A percentile compares a stretch with the other conserved stretches of the same genome.
These are phyloP conservation scores for Iselma pallidipennis DNA, from an alignment of 2,888 invertebrate species.

Conservation along the genomic window DNA sequence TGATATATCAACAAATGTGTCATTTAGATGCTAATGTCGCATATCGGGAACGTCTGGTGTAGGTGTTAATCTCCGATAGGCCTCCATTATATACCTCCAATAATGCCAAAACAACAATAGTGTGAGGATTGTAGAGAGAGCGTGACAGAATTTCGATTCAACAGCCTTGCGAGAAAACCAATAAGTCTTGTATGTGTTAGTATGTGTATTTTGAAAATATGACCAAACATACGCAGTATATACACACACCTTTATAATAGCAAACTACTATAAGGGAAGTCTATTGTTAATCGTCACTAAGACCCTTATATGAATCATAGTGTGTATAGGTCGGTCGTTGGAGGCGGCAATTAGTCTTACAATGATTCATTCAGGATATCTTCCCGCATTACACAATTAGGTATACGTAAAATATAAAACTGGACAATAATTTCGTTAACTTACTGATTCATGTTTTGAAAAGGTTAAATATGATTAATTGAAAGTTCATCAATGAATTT, in stretches of 20 bases:
- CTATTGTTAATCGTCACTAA: slow-evolving; percentile 9
- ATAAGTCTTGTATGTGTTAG: background rate
- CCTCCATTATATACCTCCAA: background rate
- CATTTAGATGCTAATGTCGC: background rate
- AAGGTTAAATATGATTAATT: slow-evolving; percentile 23
- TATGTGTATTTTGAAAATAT: background rate
- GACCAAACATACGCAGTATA: background rate
- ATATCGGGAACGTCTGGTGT: background rate
- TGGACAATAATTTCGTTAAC: slow-evolving; percentile 23
- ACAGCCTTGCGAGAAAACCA: background rate
- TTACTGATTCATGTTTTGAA: slow-evolving; percentile 15
- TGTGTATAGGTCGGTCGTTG: slow-evolving; percentile 4
- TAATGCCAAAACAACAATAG: slow-evolving; percentile 6
- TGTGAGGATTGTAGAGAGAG: background rate
- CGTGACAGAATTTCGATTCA: slow-evolving; percentile 3
- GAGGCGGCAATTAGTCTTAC: slow-evolving; percentile 20
- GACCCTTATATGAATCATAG: slow-evolving; percentile 18
- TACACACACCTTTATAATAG: background rate
- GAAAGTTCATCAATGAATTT: slow-evolving; percentile 18
- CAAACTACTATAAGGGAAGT: slow-evolving; percentile 9
- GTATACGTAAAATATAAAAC: slow-evolving; percentile 23
- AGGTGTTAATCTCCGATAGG: slow-evolving; percentile 5
- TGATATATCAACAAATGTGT: background rate
- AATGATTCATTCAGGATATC: slow-evolving; percentile 20
- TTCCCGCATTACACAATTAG: slow-evolving; percentile 14